Percentiles rank a stretch among this genome's conserved stretches.
Evolutionary conservation across 2,113 vertebrate species (phyloP).

Genomic region (Tringa solitaria): DNA sequence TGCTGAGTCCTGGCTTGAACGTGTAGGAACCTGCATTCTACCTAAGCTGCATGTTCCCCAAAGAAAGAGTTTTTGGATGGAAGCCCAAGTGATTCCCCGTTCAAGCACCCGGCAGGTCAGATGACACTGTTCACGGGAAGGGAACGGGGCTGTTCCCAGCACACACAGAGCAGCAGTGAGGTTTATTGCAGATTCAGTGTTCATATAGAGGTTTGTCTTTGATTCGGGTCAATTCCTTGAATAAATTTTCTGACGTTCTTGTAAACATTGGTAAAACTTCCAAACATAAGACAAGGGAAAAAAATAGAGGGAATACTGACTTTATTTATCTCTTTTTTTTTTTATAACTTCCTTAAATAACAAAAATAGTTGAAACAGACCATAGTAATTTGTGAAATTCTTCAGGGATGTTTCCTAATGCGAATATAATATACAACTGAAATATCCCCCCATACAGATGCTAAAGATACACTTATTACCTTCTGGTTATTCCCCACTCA

Average conservation of each 20-base stretch:
- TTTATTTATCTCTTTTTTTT: not conserved
- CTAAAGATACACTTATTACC: not conserved
- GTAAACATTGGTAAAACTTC: not conserved
- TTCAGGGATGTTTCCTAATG: not conserved
- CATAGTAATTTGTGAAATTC: not conserved
- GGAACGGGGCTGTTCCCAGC: not conserved
- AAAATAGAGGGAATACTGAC: not conserved
- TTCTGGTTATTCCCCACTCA: not conserved
- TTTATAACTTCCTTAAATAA: not conserved
- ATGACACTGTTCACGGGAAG: fast-evolving
- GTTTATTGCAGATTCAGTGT: not conserved
- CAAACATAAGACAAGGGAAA: not conserved
- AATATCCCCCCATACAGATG: not conserved
- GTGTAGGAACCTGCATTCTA: not conserved
- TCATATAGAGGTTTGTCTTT: not conserved
- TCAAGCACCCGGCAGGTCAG: not conserved
- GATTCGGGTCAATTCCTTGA: not conserved
- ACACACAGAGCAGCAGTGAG: too few relatives aligned
- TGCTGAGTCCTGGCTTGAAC: not conserved
- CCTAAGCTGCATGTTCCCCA: not conserved
- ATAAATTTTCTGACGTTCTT: not conserved
- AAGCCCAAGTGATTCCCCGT: not conserved
- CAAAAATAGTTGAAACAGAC: not conserved
- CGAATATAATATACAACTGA: not conserved
- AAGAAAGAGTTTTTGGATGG: not conserved